These are phyloP conservation scores for Petroica traversi DNA, from an alignment of 2,113 vertebrate genomes.

Conservation along the genomic window DNA sequence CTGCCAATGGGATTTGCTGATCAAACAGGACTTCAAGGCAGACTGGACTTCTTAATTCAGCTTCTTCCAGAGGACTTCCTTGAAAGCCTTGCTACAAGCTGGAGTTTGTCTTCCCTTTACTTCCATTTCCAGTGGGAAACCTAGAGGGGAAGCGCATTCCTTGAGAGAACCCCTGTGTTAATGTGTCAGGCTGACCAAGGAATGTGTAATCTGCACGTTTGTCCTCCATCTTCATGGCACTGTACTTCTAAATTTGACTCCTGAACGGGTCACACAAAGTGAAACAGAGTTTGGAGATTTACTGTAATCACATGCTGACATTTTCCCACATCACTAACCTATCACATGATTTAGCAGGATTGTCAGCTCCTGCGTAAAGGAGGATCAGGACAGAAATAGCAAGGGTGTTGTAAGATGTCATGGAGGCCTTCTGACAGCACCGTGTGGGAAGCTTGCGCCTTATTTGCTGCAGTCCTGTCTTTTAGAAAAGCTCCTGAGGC, in stretches of 20 bases:
- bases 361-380: conserved; percentile 40
- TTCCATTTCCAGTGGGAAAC: neutral
- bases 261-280: neutral
- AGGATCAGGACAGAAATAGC: conserved; percentile 39
- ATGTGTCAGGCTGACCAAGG: neutral
- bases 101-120: neutral
- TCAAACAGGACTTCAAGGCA: neutral
- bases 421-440: neutral
- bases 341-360: conserved; percentile 46
- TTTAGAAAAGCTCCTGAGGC: neutral
- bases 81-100: neutral
- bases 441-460: neutral
- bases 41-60: neutral
- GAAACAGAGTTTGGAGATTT: conserved; percentile 42
- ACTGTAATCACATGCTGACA: conserved; percentile 44
- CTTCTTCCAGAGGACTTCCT: neutral
- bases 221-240: neutral
- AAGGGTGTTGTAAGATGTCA: conserved; percentile 35
- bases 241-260: neutral
- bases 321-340: conserved; percentile 51
- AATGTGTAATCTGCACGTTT: neutral
- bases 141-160: accelerated
- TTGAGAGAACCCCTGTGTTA: neutral
- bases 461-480: conserved; percentile 14
- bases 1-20: neutral